Evolutionary conservation across 2,888 invertebrate genomes (phyloP).

Genomic region (Rhogogaster chlorosoma): DNA sequence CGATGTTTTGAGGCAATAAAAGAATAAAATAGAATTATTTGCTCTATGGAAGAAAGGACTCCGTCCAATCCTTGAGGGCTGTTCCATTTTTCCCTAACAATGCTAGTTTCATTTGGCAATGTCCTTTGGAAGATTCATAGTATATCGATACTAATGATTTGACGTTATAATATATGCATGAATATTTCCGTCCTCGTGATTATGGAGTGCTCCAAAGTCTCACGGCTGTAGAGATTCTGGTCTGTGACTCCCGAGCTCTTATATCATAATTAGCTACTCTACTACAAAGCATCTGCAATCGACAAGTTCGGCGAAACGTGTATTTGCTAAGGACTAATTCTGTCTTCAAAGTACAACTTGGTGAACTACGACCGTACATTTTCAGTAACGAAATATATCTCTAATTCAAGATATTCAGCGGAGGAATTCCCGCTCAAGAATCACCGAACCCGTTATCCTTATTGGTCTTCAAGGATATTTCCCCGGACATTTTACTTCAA

Average conservation of each 20-base stretch:
- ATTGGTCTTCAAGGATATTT: background rate
- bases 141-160: background rate
- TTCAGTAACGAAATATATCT: background rate
- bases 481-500: background rate
- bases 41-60: background rate
- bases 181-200: background rate
- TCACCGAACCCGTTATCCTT: background rate
- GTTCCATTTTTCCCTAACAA: background rate
- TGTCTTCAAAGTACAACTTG: background rate
- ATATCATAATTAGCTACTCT: constrained; percentile 36
- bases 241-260: background rate
- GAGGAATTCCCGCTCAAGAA: background rate
- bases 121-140: background rate
- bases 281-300: constrained; percentile 28
- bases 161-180: background rate
- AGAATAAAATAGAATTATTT: background rate
- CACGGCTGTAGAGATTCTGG: background rate
- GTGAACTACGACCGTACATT: background rate
- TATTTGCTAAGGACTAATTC: background rate
- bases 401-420: background rate
- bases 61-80: background rate
- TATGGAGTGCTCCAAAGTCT: background rate
- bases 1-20: constrained; percentile 22
- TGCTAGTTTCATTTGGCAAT: background rate
- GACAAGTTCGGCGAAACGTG: background rate